Percentiles rank a stretch among this genome's conserved stretches.
Evolutionary conservation across 2,888 invertebrate genomes (phyloP).

Genomic region (Melinopterus prodromus): DNA sequence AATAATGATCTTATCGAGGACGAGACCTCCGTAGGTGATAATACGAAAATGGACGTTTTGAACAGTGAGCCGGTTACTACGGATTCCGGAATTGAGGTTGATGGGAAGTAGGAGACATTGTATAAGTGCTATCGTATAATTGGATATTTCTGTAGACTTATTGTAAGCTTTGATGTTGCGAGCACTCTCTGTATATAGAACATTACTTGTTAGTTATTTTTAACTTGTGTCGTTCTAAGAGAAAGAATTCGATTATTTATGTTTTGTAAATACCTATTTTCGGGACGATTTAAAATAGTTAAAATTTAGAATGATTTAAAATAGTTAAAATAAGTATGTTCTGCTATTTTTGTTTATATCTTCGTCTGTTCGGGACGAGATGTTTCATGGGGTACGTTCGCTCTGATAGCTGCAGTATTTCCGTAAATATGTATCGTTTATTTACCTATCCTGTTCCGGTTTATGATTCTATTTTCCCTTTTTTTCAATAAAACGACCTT

Average conservation of each 20-base stretch:
- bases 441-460: not conserved
- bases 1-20: slow-evolving; percentile 25
- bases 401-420: not conserved
- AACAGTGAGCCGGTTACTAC: slow-evolving; percentile 19
- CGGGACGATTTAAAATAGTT: not conserved
- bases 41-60: slow-evolving; percentile 22
- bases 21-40: slow-evolving; percentile 22
- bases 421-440: not conserved
- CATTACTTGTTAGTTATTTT: slow-evolving; percentile 15
- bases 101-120: not conserved
- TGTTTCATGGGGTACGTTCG: not conserved
- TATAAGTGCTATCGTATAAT: not conserved
- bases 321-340: not conserved
- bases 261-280: not conserved
- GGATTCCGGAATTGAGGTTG: slow-evolving; percentile 30
- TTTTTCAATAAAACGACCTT: slow-evolving; percentile 8
- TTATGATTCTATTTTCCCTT: not conserved
- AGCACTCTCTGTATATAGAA: not conserved
- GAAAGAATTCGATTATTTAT: not conserved
- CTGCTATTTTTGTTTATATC: too few relatives aligned
- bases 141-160: not conserved
- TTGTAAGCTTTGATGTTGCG: not conserved
- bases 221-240: not conserved
- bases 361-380: too few relatives aligned
- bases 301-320: not conserved